Percentiles rank a stretch among this genome's conserved stretches.
phyloP scores from a whole-genome alignment of 2,113 vertebrate genomes.

The Hypanus sabinus region DNA sequence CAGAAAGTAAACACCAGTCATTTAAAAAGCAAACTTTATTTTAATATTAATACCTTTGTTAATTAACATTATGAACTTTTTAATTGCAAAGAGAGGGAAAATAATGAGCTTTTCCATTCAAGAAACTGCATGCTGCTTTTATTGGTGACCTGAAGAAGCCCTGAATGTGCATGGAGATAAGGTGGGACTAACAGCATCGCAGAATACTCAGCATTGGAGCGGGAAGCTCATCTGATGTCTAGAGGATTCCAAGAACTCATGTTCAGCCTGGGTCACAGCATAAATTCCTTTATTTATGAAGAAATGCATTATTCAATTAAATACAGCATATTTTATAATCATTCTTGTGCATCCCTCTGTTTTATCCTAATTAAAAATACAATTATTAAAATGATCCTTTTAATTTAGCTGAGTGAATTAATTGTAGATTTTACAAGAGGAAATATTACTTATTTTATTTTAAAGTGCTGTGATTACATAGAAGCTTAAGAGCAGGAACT shows the following conservation, averaged over 20 bases:
- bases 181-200: no score
- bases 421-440: neutral
- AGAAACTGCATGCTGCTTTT: constrained; percentile 28
- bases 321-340: neutral
- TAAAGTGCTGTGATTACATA: neutral
- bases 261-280: neutral
- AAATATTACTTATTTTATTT: neutral
- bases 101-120: constrained; percentile 35
- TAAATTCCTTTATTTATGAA: no score
- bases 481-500: neutral
- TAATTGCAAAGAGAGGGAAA: constrained; percentile 19
- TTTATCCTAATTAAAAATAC: neutral
- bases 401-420: neutral
- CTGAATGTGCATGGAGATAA: constrained; percentile 13
- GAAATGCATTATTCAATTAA: neutral
- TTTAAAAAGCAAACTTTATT: constrained; percentile 37
- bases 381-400: neutral
- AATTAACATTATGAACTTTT: constrained; percentile 36
- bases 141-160: constrained; percentile 16
- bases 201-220: neutral
- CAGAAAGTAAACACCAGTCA: constrained; percentile 28
- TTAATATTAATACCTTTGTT: constrained; percentile 26
- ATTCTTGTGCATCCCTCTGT: neutral
- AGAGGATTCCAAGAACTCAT: neutral
- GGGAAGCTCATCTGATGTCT: neutral